Base-by-base conservation (phyloP, 2,888 invertebrate species). In the Trisateles emortualis region DNA sequence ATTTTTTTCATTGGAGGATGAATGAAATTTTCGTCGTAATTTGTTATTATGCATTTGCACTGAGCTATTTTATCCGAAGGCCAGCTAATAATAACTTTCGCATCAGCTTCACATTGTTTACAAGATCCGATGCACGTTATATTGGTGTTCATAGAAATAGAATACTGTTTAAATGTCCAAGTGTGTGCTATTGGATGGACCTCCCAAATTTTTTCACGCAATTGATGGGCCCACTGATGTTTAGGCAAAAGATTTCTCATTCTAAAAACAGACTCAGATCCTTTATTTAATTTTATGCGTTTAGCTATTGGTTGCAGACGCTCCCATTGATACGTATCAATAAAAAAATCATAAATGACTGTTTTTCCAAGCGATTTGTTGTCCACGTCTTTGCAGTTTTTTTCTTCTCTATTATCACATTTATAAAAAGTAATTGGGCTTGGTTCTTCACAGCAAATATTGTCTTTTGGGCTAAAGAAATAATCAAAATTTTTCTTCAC, bases 1-100 rank as follows among this genome's bases (percentile, higher is more conserved):
- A 40, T 47, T 38, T 59, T 59, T 52, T 22, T 59, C n/a, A 16
- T 17, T 24, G 19, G 24, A 49, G 40, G 32, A 57, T 52, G 55
- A 38, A 42, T 43, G 29, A 51, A 47, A 39, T 47, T 52, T 44
- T 52, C 29, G 10, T 57, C 40, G 47, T 48, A 51, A 36, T 52
- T 48, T 35, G 47, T 48, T 57, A 57, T 57, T 35, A 44, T 52
- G 47, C 56, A 48, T 44, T 52, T 47, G 47, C 51, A 56, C 26
- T 47, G 56, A 39, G 50, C 56, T 29, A 56, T 52, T 47, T 44
- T 56, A 40, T 56, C 47, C 29, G 51, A 43, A 44, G 56, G 56
- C 56, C 51, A 55, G 36, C 50, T 36, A 42, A 55, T 55, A 41
- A 46, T 42, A 36, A 55, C 48, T 41, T 49, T 41, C 41, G 3